Percentiles rank a stretch among this genome's conserved stretches.
phyloP scores from a whole-genome alignment of 2,888 invertebrate species.

The Agrenia bidenticulata region DNA sequence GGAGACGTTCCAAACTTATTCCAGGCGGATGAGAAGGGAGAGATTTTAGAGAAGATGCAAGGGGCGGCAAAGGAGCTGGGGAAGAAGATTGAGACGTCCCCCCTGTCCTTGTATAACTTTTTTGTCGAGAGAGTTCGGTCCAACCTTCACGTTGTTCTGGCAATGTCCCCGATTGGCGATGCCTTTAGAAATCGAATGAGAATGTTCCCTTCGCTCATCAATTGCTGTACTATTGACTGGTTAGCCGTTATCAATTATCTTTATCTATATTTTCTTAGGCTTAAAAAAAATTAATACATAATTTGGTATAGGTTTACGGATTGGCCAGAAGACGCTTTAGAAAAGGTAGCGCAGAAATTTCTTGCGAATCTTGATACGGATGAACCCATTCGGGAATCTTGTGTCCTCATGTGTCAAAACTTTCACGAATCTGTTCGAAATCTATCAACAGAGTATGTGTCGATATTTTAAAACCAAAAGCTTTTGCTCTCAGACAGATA shows the following conservation, averaged over 20 bases:
- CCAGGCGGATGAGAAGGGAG: conserved; percentile 85
- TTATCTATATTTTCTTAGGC: background rate
- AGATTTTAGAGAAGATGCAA: conserved; percentile 91
- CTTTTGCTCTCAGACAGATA: no score
- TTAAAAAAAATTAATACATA: background rate
- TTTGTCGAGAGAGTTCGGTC: conserved; percentile 85
- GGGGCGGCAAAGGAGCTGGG: conserved; percentile 73
- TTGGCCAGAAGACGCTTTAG: conserved; percentile 90
- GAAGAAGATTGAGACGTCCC: conserved; percentile 77
- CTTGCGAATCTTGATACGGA: conserved; percentile 71
- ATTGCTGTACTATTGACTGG: conserved; percentile 96
- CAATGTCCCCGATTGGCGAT: conserved; percentile 89
- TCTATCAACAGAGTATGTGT: conserved; percentile 60
- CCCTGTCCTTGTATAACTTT: conserved; percentile 81
- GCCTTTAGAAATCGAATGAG: conserved; percentile 77
- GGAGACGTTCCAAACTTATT: conserved; percentile 93
- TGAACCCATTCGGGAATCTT: conserved; percentile 70
- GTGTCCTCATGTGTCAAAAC: conserved; percentile 83
- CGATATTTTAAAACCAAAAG: no score
- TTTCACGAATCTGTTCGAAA: conserved; percentile 82
- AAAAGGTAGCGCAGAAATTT: conserved; percentile 72
- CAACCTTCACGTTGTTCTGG: conserved; percentile 83
- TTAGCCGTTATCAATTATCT: conserved; percentile 62
- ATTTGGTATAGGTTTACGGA: conserved; percentile 26
- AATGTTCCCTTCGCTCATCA: conserved; percentile 89